A percentile compares a stretch with the other conserved stretches of the same genome.
Conservation (phyloP, 2,113 vertebrate species). For the Fregata magnificens region DNA sequence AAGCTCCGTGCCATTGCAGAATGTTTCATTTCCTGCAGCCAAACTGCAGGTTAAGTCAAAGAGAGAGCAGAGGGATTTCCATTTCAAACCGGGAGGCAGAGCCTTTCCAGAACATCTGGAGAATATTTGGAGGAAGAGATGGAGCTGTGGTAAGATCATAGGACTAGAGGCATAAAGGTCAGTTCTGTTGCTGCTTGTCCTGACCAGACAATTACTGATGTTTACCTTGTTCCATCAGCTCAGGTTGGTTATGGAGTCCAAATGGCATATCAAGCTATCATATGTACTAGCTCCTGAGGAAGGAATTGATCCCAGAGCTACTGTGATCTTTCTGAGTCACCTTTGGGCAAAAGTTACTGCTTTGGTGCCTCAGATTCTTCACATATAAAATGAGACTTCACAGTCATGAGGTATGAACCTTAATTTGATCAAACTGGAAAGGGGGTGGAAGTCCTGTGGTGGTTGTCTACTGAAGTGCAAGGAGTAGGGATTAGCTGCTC, state of each 20-base stretch:
- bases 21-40: neutral
- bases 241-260: neutral
- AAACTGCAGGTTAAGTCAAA: neutral
- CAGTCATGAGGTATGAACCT: neutral
- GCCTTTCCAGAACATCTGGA: neutral
- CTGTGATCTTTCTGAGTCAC: neutral
- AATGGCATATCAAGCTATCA: neutral
- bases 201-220: neutral
- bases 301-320: neutral
- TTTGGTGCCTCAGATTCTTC: neutral
- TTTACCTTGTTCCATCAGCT: neutral
- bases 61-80: neutral
- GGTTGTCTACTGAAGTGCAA: neutral
- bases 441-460: neutral
- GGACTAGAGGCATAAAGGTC: neutral
- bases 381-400: neutral
- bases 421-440: neutral
- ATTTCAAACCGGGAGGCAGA: neutral
- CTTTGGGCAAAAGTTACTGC: neutral
- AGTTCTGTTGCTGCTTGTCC: neutral
- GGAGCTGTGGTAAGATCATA: neutral
- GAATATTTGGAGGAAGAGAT: neutral
- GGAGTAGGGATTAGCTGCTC: neutral
- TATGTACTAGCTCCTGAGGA: neutral
- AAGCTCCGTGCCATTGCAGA: neutral